Base-by-base conservation (phyloP, 1,140 invertebrate species). In the Drosophila santomea region DNA sequence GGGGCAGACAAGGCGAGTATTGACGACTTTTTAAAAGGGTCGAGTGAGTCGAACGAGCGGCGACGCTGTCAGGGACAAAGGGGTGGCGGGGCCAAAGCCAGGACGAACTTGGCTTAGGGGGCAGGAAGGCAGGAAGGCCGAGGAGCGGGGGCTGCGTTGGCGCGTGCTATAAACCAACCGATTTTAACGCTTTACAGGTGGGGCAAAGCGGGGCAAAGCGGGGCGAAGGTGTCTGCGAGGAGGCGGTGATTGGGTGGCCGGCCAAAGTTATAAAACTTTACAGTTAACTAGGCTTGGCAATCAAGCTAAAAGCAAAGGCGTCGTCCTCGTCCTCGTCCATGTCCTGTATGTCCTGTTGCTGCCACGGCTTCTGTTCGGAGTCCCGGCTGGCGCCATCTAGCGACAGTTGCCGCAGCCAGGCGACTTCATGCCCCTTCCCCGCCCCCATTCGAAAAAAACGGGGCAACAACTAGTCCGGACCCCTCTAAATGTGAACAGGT, bases 1-100 rank as follows among this genome's bases (percentile, higher is more conserved):
- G 6, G 20, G 20, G 11, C 28, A 36, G 51, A 25, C 54, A 74
- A 52, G 62, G 75, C 72, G 59, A 84, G 85, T 90, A 89, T 89
- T 89, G 84, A 89, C 84, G 84, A 89, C 84, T 89, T 89, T 89
- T 89, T 89, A 89, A 89, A 89, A 89, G 84, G 84, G 84, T 89
- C 83, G 83, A 79, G 60, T 64, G 64, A 62, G 84, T 89, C 83
- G 83, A 79, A 63, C 68, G 64, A 62, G 74, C 77, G 84, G 74
- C 80, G 73, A 48, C 39, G 62, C 60, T 66, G 81, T 69, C 68
- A 61, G 69, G 75, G 47, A 66, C 32, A 36, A 32, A n/a, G 17
- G 17, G 35, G 35, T 15, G 14, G 35, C 1, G 47, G 47, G 36
- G 44, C 4, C 15, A n/a, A 36, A 32, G 51, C 14, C 64, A 14